Evolutionary conservation across 2,113 vertebrate genomes (phyloP), one percentile per base, ranked within the genome.

Genomic region (Heloderma charlesbogerti): DNA sequence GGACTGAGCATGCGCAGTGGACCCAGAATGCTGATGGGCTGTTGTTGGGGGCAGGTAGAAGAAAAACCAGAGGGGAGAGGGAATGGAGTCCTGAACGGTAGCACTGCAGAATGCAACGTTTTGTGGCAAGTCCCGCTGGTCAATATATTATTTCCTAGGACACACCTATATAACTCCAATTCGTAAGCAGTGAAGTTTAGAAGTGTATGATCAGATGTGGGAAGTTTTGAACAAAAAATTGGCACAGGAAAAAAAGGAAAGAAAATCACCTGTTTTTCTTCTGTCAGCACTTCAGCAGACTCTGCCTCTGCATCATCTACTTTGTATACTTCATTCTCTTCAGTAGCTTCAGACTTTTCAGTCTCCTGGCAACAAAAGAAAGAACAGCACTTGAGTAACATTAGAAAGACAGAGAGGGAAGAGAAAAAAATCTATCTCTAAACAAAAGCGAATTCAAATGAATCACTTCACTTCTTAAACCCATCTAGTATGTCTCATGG

Each of bases 201-300:
- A 72, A 51, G 20, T 22, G 18, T 57, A 74, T 4, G 12, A 13
- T 22, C 78, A 29, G 34, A 48, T 34, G 45, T 72, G n/a, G n/a
- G 63, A 48, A 67, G 8, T 29, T 87, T 48, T 31, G 74, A 66
- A n/a, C 1, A 72, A 88, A 88, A 40, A 84, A n/a, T n/a, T 37
- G 27, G 0, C 45, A 60, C 34, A 45, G 9, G 0, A n/a, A 20
- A 2, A 10, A 54, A 27, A 88, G 72, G 91, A 74, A 60, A 40
- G 43, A 75, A 89, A 95, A 94, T 93, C 91, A 97, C 97, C 43
- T 94, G 88, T 88, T 97, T 93, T 91, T 90, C 95, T 75, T 93
- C 94, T 91, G 94, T 63, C 37, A 90, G 45, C 87, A 91, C 40
- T 54, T 96, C 94, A 0, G 90, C 15, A 34, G 91, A 9, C 34